Percentiles rank a stretch among this genome's conserved stretches.
phyloP scores from a whole-genome alignment of 2,888 invertebrate species.

The Camptogramma bilineatum region DNA sequence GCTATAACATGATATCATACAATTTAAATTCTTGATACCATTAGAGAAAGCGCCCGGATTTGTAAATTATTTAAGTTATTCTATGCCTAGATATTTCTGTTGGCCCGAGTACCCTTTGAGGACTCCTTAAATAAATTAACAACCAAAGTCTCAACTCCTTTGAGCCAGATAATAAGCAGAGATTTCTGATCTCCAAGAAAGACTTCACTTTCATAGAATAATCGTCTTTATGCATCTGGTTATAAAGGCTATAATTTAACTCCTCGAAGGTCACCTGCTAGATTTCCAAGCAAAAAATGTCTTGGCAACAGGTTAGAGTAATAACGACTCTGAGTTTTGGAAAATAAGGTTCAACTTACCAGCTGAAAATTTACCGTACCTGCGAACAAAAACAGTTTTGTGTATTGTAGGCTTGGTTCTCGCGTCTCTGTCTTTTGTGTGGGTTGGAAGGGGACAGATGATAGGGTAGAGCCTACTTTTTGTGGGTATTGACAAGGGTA shows the following conservation, averaged over 20 bases:
- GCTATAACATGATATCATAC: too few relatives aligned
- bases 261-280: conserved; percentile 21
- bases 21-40: too few relatives aligned
- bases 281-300: conserved; percentile 31
- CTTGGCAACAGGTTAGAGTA: background rate
- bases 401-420: background rate
- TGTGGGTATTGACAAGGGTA: conserved; percentile 25
- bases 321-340: background rate
- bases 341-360: conserved; percentile 13
- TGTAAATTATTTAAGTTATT: background rate
- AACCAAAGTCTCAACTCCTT: conserved; percentile 11
- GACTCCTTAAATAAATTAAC: conserved; percentile 11
- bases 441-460: conserved; percentile 14
- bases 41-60: too few relatives aligned
- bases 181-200: conserved; percentile 3
- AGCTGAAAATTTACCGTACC: conserved; percentile 19
- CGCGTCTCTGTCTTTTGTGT: conserved; percentile 17
- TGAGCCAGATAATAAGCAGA: conserved; percentile 19
- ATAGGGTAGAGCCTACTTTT: conserved; percentile 26
- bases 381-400: conserved; percentile 29
- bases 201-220: background rate
- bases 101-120: background rate
- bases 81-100: background rate
- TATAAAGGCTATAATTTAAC: conserved; percentile 8
- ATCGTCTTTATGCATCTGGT: background rate